Evolutionary conservation across 2,797 vertebrate species (phyloP).

Genomic region (Anabacerthia variegaticeps): DNA sequence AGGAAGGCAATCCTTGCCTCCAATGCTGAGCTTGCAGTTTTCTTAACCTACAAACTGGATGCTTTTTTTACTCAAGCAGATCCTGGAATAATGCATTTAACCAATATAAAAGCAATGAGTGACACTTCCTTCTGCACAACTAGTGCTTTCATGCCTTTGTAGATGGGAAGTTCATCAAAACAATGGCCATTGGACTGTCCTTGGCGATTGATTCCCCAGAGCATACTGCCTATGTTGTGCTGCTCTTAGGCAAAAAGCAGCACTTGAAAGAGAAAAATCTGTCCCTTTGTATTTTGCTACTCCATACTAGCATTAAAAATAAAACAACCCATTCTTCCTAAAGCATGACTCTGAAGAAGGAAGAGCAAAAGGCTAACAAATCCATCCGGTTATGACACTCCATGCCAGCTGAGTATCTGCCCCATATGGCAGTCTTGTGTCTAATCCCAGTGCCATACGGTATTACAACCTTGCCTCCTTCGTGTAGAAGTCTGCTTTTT

Average conservation of each 20-base stretch:
- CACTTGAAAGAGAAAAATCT: constrained; percentile 50
- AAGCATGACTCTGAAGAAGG: neutral
- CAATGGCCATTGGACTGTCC: neutral
- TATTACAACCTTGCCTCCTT: neutral
- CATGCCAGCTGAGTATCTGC: neutral
- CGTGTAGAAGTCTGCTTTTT: neutral
- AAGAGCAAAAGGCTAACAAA: constrained; percentile 9
- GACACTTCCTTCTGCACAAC: constrained; percentile 6
- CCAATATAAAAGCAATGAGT: neutral
- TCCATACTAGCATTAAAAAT: neutral
- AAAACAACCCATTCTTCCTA: constrained; percentile 9
- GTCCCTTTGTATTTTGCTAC: constrained; percentile 17
- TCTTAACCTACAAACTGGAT: neutral
- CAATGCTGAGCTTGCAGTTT: neutral
- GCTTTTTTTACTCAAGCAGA: neutral
- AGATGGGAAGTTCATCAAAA: constrained; percentile 23
- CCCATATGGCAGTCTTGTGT: neutral
- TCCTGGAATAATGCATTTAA: neutral
- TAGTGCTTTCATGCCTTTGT: constrained; percentile 3
- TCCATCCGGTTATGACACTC: neutral
- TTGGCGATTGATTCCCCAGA: constrained; percentile 7
- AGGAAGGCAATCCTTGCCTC: neutral
- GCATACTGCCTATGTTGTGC: constrained; percentile 16
- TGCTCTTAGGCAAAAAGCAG: constrained; percentile 12
- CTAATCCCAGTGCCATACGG: neutral